These are phyloP conservation scores for Montipora capitata DNA, from an alignment of 92 coral and sea anemone genomes.

Conservation along the genomic window DNA sequence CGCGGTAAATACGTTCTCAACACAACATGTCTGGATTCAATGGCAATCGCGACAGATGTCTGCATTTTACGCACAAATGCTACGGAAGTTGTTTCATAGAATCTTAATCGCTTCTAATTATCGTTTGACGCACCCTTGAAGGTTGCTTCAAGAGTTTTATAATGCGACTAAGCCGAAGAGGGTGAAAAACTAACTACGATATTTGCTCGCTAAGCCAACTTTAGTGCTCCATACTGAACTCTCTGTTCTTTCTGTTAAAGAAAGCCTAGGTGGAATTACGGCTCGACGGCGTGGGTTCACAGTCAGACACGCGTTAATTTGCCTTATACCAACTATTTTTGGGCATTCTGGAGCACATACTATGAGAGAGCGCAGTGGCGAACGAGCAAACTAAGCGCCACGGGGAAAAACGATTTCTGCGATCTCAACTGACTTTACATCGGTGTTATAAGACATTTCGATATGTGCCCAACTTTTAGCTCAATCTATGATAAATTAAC, in stretches of 20 bases:
- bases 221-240: neutral
- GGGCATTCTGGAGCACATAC: neutral
- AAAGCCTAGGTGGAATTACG: neutral
- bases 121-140: conserved; percentile 3
- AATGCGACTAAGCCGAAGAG: conserved; percentile 51
- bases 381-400: no score
- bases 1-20: no score
- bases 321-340: neutral
- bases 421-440: no score
- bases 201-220: conserved; percentile 20
- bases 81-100: neutral
- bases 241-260: neutral
- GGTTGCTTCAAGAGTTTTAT: neutral
- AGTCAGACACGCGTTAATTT: neutral
- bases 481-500: no score
- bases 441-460: no score
- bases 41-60: neutral
- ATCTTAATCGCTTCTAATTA: conserved; percentile 12
- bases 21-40: neutral
- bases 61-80: neutral
- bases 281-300: no score
- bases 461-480: no score
- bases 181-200: conserved; percentile 50
- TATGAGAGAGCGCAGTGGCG: no score
- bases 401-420: no score